Percentiles rank a stretch among this genome's conserved stretches.
Conservation (phyloP, 2,797 vertebrate genomes). For the Muscicapa striata region DNA sequence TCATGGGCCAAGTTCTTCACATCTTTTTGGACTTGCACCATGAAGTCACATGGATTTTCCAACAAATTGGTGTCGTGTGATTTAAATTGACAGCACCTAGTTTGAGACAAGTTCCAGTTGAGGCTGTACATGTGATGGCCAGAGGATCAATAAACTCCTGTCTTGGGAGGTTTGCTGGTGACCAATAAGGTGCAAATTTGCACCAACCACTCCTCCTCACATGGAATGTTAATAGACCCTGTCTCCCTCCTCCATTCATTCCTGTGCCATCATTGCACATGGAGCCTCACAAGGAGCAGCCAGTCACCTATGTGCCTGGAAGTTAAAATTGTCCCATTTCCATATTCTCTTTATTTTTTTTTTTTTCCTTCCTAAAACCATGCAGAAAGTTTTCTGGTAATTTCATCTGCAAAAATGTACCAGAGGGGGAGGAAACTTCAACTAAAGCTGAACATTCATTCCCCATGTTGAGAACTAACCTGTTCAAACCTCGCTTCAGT, state of each 20-base stretch:
- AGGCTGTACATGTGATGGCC: not conserved
- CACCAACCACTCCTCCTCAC: not conserved
- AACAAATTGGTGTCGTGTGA: not conserved
- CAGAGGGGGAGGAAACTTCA: not conserved
- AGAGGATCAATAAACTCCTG: not conserved
- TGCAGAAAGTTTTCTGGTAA: not conserved
- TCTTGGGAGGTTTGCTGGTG: not conserved
- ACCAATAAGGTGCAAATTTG: not conserved
- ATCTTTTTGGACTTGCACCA: not conserved
- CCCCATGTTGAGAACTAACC: not conserved
- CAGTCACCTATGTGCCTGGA: not conserved
- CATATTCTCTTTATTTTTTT: not conserved
- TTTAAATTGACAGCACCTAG: not conserved
- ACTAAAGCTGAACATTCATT: not conserved
- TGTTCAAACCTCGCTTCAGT: not conserved
- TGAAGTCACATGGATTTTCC: not conserved
- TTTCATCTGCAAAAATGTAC: not conserved
- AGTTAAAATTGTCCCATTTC: not conserved
- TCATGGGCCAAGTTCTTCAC: not conserved
- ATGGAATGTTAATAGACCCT: rapidly evolving
- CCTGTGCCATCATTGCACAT: rapidly evolving
- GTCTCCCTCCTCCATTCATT: not conserved
- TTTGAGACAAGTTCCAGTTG: not conserved
- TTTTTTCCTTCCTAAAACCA: not conserved
- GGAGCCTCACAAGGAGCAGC: not conserved